Base-by-base conservation (phyloP, 2,113 vertebrate species). In the Indicator maculatus region DNA sequence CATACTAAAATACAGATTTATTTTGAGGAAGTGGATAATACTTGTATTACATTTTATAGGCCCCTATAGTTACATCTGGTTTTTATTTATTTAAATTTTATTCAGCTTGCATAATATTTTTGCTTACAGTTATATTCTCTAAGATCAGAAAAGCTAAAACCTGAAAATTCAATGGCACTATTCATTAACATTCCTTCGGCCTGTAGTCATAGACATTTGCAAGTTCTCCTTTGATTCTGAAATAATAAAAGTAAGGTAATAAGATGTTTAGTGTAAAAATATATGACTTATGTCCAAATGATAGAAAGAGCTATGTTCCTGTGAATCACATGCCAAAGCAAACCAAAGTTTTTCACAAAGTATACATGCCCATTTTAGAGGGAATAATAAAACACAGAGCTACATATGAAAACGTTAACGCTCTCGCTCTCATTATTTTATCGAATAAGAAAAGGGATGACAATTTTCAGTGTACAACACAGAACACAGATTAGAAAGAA, bases 231-330 rank as follows among this genome's bases (percentile, higher is more conserved):
- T 97, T 97, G 97, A 97, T 97, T 98, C 93, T 96, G 97, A 96
- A 98, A 97, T 96, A 97, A 97, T 96, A 98, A 97, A 97, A 93
- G 94, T 93, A 97, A 97, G 96, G 96, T 97, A 98, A 97, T 97
- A 97, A 97, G 96, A 97, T 97, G 97, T 97, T 98, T 97, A 97
- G 96, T 98, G 91, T 97, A 97, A 97, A 98, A 98, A 98, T 97
- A 97, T 96, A 97, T 98, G 97, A 98, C 96, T 97, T 96, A 97
- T 97, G 96, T 96, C 93, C 92, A 92, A 97, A 96, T 89, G 97
- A 97, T 96, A 97, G 97, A 97, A 96, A 75, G 95, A 86, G 86
- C 89, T 82, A 88, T 78, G 96, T 84, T 97, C 93, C 94, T 96
- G 70, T 94, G 94, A 93, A 94, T 96, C 90, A 80, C 64, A 26